phyloP scores from a whole-genome alignment of 2,888 invertebrate genomes.

The Ichneumoninae sp. region DNA sequence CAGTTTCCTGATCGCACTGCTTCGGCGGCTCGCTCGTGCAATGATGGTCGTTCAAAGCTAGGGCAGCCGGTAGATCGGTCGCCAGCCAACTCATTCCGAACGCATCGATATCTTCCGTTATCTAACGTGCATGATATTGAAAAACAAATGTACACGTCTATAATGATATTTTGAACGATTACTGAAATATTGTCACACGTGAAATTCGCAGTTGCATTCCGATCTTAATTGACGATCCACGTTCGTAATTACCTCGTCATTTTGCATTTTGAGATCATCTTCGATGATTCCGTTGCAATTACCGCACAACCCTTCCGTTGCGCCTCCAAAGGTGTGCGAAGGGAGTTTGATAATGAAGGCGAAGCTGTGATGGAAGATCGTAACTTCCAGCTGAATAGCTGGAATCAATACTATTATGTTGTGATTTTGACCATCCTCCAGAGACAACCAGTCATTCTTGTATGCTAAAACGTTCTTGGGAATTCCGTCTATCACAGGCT shows the following conservation, averaged over 20 bases:
- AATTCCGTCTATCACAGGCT: slow-evolving; percentile 85
- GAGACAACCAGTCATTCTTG: slow-evolving; percentile 87
- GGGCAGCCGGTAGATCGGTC: slow-evolving; percentile 64
- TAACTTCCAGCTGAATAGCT: slow-evolving; percentile 90
- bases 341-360: slow-evolving; percentile 87
- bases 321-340: slow-evolving; percentile 89
- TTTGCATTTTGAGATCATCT: slow-evolving; percentile 86
- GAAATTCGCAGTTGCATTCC: neutral
- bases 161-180: neutral
- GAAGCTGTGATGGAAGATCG: slow-evolving; percentile 81
- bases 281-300: slow-evolving; percentile 88
- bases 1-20: slow-evolving; percentile 85
- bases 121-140: slow-evolving; percentile 71
- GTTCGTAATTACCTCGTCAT: slow-evolving; percentile 82
- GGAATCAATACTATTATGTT: slow-evolving; percentile 88
- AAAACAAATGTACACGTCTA: neutral
- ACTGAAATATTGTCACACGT: neutral
- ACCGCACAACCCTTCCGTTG: slow-evolving; percentile 93
- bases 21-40: slow-evolving; percentile 81
- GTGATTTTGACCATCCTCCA: slow-evolving; percentile 87
- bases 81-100: slow-evolving; percentile 87
- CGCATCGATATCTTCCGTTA: slow-evolving; percentile 86
- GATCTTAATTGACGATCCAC: neutral
- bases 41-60: slow-evolving; percentile 76
- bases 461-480: slow-evolving; percentile 85